phyloP scores from a whole-genome alignment of 2,888 invertebrate genomes.

The Coenonympha glycerion region DNA sequence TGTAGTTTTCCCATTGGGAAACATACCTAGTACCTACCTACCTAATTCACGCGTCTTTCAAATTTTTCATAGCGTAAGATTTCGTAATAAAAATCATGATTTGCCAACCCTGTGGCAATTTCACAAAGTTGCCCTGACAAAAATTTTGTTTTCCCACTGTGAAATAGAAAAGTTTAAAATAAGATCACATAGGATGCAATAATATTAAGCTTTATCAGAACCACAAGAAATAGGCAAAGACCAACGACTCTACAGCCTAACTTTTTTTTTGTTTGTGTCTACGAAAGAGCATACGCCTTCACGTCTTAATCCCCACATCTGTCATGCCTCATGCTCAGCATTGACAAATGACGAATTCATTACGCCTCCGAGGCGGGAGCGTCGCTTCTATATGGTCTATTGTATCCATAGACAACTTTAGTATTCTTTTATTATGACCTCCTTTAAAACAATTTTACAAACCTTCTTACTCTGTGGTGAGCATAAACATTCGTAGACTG shows the following conservation, averaged over 20 bases:
- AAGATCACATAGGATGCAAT: neutral
- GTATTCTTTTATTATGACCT: slow-evolving; percentile 44
- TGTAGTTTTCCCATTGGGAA: slow-evolving; percentile 3
- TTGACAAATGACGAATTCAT: slow-evolving; percentile 51
- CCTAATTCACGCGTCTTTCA: neutral
- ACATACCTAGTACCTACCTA: too few species aligned
- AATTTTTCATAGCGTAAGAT: neutral
- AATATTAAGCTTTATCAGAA: too few species aligned
- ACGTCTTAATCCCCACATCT: slow-evolving; percentile 24
- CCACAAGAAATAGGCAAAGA: neutral
- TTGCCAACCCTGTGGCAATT: neutral
- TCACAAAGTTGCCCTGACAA: neutral
- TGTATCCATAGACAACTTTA: slow-evolving; percentile 37
- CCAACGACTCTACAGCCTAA: neutral
- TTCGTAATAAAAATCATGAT: neutral
- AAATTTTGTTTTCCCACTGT: neutral
- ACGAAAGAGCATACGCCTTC: neutral
- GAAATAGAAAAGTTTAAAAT: neutral
- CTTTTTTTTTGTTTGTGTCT: slow-evolving; percentile 11
- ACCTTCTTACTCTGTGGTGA: too few species aligned
- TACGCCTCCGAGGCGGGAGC: slow-evolving; percentile 38
- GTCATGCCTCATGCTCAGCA: slow-evolving; percentile 27
- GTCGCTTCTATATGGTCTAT: slow-evolving; percentile 33
- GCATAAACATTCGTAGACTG: neutral
- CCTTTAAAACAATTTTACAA: slow-evolving; percentile 44